A percentile compares a stretch with the other conserved stretches of the same genome.
phyloP scores from a whole-genome alignment of 1,140 invertebrate genomes.

The Nylanderia fulva region DNA sequence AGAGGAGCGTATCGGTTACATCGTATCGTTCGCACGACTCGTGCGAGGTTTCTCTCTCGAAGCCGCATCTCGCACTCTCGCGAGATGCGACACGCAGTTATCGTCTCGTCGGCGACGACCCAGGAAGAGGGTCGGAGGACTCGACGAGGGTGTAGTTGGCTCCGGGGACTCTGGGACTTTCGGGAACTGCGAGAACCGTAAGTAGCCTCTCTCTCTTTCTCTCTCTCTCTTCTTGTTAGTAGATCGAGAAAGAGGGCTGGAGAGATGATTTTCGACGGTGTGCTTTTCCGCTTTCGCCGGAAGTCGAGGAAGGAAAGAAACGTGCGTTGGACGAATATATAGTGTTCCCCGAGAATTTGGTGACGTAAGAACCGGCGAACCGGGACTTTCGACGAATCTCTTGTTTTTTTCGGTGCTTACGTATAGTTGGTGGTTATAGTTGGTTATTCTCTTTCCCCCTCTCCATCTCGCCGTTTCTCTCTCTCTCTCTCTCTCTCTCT shows the following conservation, averaged over 20 bases:
- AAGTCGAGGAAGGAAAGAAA: background rate
- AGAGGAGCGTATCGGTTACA: conserved; percentile 83
- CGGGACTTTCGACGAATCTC: background rate
- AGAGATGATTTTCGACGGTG: background rate
- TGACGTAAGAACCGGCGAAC: conserved; percentile 40
- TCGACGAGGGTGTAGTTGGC: too few relatives aligned
- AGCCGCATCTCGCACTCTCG: conserved; percentile 69
- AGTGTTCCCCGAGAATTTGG: conserved; percentile 22
- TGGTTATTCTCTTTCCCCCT: conserved; percentile 18
- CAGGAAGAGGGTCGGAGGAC: conserved; percentile 7
- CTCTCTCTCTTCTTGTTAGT: too few relatives aligned
- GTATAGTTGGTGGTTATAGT: conserved; percentile 39
- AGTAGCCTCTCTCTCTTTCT: conserved; percentile 60
- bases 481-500: conserved; percentile 1
- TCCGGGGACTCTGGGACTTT: too few relatives aligned
- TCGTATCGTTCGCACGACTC: conserved; percentile 72
- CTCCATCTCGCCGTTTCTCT: conserved; percentile 33
- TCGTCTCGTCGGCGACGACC: conserved; percentile 17
- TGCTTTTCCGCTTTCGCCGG: background rate
- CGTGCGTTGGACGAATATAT: conserved; percentile 23
- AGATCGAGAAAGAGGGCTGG: conserved; percentile 16
- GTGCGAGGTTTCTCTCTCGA: conserved; percentile 58
- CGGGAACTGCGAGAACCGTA: conserved; percentile 29
- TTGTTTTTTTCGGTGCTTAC: conserved; percentile 40
- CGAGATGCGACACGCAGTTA: conserved; percentile 30